Percentiles rank a stretch among this genome's conserved stretches.
Evolutionary conservation across 2,888 invertebrate genomes (phyloP).

Genomic region (Trissoscelio sp.): DNA sequence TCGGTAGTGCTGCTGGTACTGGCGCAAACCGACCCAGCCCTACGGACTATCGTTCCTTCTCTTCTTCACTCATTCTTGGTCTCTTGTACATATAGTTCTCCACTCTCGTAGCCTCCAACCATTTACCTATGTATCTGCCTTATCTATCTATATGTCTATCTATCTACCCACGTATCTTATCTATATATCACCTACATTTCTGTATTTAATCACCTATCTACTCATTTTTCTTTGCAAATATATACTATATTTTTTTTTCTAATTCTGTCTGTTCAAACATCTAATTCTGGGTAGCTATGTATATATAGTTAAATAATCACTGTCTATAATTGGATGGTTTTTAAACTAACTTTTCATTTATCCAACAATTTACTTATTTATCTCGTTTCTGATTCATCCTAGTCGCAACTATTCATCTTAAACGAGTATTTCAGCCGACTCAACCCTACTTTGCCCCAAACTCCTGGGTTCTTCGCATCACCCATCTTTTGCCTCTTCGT

Average conservation of each 20-base stretch:
- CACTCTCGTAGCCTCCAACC: slow-evolving; percentile 2
- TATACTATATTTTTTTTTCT: no score
- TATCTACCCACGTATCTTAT: no score
- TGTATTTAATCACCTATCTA: no score
- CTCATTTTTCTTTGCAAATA: no score
- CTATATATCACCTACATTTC: no score
- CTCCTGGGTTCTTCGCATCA: slow-evolving; percentile 21
- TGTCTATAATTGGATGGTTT: no score
- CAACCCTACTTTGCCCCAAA: slow-evolving; percentile 35
- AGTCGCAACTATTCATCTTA: slow-evolving; percentile 50
- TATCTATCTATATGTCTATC: slow-evolving; percentile 17
- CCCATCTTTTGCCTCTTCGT: slow-evolving; percentile 47
- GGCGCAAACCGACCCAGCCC: slow-evolving; percentile 81
- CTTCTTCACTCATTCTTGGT: slow-evolving; percentile 67
- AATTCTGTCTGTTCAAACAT: no score
- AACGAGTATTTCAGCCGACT: slow-evolving; percentile 61
- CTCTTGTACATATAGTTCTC: background rate
- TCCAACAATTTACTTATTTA: no score
- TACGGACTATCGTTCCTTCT: slow-evolving; percentile 70
- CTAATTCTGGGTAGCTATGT: no score
- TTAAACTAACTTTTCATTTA: slow-evolving; percentile 5
- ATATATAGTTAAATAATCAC: no score
- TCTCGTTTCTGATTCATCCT: background rate
- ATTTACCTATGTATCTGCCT: background rate
- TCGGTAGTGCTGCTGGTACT: slow-evolving; percentile 77